These are phyloP conservation scores for Salvator merianae DNA, from an alignment of 2,113 vertebrate species.

Conservation along the genomic window DNA sequence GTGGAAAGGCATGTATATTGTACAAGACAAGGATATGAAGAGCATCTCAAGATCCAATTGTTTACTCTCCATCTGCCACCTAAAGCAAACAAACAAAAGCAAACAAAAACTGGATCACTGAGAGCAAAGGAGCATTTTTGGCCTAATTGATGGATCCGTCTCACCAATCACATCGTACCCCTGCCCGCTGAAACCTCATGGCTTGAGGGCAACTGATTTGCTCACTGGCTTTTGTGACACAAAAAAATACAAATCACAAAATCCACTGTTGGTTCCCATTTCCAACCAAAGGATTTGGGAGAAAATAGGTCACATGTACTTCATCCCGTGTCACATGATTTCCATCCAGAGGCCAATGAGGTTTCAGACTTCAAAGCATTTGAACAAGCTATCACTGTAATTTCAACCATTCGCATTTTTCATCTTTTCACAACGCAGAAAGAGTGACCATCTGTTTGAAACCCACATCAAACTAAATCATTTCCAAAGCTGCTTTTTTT, in stretches of 20 bases:
- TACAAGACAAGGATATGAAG: neutral
- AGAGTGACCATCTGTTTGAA: slow-evolving; percentile 75
- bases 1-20: neutral
- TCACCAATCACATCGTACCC: slow-evolving; percentile 27
- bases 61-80: neutral
- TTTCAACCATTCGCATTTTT: slow-evolving; percentile 76
- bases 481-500: slow-evolving; percentile 61
- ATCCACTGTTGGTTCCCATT: slow-evolving; percentile 66
- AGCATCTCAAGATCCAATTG: neutral
- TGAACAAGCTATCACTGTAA: slow-evolving; percentile 71
- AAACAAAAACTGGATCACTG: neutral
- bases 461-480: slow-evolving; percentile 67
- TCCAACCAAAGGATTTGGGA: slow-evolving; percentile 70
- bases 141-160: slow-evolving; percentile 23
- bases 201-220: slow-evolving; percentile 71
- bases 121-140: neutral
- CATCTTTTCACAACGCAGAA: slow-evolving; percentile 78
- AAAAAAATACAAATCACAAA: slow-evolving; percentile 67
- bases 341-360: slow-evolving; percentile 81
- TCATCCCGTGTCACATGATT: slow-evolving; percentile 76
- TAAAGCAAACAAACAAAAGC: neutral
- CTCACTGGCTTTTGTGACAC: slow-evolving; percentile 59
- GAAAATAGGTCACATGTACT: slow-evolving; percentile 82
- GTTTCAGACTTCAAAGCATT: slow-evolving; percentile 65
- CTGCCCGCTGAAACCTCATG: slow-evolving; percentile 25